A percentile compares a stretch with the other conserved stretches of the same genome.
These are phyloP conservation scores for Limnephilus auricula DNA, from an alignment of 2,888 invertebrate species.

Conservation along the genomic window DNA sequence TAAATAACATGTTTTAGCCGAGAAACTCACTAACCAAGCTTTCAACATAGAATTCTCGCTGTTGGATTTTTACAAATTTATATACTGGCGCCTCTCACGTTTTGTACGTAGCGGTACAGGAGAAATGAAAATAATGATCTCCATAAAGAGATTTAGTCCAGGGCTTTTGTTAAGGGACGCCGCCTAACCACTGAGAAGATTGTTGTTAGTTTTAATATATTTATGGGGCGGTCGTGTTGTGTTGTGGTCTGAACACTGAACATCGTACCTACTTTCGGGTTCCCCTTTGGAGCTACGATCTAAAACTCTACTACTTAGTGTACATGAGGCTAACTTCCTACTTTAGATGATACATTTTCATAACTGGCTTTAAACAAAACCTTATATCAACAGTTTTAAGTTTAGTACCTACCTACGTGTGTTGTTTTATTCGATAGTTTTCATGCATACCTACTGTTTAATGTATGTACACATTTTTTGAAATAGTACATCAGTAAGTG, in stretches of 20 bases:
- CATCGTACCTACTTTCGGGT: neutral
- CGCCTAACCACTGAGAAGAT: conserved; percentile 54
- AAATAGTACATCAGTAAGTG: no score
- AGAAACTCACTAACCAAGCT: no score
- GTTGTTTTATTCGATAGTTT: no score
- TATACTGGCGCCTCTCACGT: conserved; percentile 2
- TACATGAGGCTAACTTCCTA: neutral
- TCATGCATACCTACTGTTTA: no score
- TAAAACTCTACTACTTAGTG: neutral
- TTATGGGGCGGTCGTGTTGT: conserved; percentile 53
- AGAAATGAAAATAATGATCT: conserved; percentile 50
- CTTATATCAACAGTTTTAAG: neutral
- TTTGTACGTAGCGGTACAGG: conserved; percentile 20
- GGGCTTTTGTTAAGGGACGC: conserved; percentile 18
- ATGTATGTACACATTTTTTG: no score
- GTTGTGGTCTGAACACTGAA: neutral
- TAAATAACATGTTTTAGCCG: no score
- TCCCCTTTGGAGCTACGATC: neutral
- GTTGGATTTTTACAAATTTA: neutral
- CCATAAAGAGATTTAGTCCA: conserved; percentile 46
- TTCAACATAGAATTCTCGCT: neutral
- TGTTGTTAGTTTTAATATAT: conserved; percentile 63
- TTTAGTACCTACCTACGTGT: no score
- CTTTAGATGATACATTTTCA: neutral
- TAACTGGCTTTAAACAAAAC: neutral